Conservation (phyloP, 1,140 invertebrate species). For the Anagrus nilaparvatae region DNA sequence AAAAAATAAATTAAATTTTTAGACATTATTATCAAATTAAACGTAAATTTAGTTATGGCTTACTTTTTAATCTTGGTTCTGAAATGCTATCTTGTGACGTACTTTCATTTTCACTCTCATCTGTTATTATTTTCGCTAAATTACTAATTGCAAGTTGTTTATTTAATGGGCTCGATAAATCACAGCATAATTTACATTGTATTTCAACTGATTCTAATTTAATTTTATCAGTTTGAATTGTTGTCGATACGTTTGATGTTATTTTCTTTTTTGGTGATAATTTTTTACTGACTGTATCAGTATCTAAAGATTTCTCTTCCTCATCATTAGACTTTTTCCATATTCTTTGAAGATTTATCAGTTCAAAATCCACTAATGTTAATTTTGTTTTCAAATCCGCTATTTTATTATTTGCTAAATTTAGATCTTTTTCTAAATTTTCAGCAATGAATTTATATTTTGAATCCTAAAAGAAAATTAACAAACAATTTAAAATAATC, state of each 20-base stretch:
- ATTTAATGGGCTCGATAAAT: neutral
- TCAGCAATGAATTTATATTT: constrained; percentile 27
- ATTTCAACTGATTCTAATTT: constrained; percentile 4
- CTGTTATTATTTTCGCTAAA: neutral
- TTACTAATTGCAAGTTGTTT: neutral
- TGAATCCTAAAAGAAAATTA: constrained; percentile 27
- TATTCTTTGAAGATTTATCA: constrained; percentile 24
- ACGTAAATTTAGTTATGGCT: neutral
- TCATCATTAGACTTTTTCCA: constrained; percentile 20
- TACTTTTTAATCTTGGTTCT: neutral
- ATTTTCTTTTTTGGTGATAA: neutral
- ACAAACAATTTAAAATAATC: constrained; percentile 8
- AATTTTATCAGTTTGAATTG: constrained; percentile 4
- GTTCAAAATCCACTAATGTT: constrained; percentile 26
- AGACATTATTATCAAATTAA: neutral
- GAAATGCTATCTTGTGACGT: neutral
- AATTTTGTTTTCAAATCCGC: constrained; percentile 25
- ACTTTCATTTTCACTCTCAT: constrained; percentile 1
- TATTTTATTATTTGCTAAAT: constrained; percentile 21
- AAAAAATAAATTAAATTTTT: neutral
- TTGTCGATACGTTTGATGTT: neutral
- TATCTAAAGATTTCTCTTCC: neutral
- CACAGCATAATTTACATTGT: constrained; percentile 5
- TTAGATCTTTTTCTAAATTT: constrained; percentile 26
- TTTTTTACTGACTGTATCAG: constrained; percentile 5